A percentile compares a stretch with the other conserved stretches of the same genome.
phyloP scores from a whole-genome alignment of 2,113 vertebrate species.

The Rhegmatorhina hoffmannsi region DNA sequence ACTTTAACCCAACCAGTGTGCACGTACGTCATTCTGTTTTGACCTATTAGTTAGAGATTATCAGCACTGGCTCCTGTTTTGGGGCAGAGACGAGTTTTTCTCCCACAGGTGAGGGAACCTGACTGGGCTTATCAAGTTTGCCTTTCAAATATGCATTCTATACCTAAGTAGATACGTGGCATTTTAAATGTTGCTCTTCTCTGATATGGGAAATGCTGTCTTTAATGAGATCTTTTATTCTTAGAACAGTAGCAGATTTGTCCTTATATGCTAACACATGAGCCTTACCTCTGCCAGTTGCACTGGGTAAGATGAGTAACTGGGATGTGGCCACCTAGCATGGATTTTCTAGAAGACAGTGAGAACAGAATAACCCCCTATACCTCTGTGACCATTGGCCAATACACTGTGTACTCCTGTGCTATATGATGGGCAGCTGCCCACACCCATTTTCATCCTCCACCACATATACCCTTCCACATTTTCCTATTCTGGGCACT shows the following conservation, averaged over 20 bases:
- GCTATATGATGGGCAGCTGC: not conserved
- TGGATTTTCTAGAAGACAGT: not conserved
- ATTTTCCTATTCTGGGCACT: not conserved
- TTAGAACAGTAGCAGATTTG: not conserved
- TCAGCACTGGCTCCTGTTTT: not conserved
- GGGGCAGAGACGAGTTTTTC: not conserved
- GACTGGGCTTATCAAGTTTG: not conserved
- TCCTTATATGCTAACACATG: not conserved
- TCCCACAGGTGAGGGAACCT: not conserved
- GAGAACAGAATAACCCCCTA: not conserved
- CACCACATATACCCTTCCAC: not conserved
- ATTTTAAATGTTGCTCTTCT: not conserved
- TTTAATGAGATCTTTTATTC: not conserved
- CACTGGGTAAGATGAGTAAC: not conserved
- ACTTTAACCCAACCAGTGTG: conserved; percentile 26
- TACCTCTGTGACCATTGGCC: not conserved
- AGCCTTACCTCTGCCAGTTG: not conserved
- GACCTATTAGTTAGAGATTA: not conserved
- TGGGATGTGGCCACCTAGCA: not conserved
- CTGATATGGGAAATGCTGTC: not conserved
- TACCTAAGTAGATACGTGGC: no score
- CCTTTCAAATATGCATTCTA: not conserved
- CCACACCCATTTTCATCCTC: not conserved
- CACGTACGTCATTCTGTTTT: not conserved
- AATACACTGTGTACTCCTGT: not conserved